Base-by-base conservation (phyloP, 2,113 vertebrate genomes). In the Xiphophorus couchianus region DNA sequence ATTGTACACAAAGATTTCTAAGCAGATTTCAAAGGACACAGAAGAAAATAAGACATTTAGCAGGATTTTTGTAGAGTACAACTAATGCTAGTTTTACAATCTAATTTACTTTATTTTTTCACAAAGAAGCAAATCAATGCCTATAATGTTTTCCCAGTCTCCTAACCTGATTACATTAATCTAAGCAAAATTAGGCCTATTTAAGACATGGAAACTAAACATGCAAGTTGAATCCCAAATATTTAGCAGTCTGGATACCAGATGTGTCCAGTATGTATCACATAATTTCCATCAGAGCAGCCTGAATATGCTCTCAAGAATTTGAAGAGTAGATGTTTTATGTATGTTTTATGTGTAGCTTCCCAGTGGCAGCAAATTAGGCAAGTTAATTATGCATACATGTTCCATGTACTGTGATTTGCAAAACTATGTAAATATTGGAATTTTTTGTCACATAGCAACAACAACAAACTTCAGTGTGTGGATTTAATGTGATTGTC, bases 211-310 rank as follows among this genome's bases (percentile, higher is more conserved):
- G 77, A 86, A 76, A 60, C 37, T n/a, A 44, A 86, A 88, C 66
- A 72, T 25, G 14, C 80, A 77, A 66, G 29, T 76, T 73, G 10
- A 65, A 29, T 70, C 11, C 29, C 31, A 74, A 71, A 77, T 71
- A 79, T 74, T 54, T 64, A 66, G 33, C 51, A 81, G 65, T 87
- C 87, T 90, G 87, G 74, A 74, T 27, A 62, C 83, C 89, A 91
- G 90, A 90, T 90, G 91, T 90, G 80, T 86, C 30, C 70, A 75
- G 33, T 85, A 51, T 74, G 62, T 77, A 76, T 66, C 33, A 29
- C 71, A 66, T 61, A 66, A 82, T 69, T 83, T 77, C 73, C 44
- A 63, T 69, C 68, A 62, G 82, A 4, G 42, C 62, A 64, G 65
- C 37, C 35, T 71, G 82, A 78, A 79, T 66, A 35, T 72, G 39